Conservation (phyloP, 1,140 invertebrate species). For the Philaenus spumarius region DNA sequence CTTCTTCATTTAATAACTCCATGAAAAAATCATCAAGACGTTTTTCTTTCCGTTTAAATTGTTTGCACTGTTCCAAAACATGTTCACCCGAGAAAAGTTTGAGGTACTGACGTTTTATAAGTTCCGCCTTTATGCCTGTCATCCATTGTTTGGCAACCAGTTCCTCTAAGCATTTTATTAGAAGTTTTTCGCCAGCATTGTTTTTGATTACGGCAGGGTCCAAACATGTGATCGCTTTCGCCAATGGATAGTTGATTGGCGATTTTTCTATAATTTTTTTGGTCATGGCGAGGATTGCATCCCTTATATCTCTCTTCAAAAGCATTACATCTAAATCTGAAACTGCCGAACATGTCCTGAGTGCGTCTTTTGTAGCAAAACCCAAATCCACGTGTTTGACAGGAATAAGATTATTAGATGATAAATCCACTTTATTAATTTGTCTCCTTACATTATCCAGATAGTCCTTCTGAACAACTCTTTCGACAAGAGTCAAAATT, state of each 20-base stretch:
- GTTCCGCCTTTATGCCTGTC: not conserved
- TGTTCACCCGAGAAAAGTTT: not conserved
- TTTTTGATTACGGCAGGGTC: conserved; percentile 1
- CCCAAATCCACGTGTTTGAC: not conserved
- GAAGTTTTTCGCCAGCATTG: not conserved
- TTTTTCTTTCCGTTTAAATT: not conserved
- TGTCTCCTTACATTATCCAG: not conserved
- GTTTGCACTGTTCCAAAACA: not conserved
- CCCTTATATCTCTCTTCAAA: not conserved
- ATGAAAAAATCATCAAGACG: conserved; percentile 13
- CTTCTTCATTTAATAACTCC: conserved; percentile 17
- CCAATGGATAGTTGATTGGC: conserved; percentile 7
- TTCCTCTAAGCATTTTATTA: not conserved
- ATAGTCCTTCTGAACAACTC: not conserved
- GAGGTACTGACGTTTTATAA: not conserved
- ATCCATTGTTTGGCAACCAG: not conserved
- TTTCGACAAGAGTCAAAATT: not conserved
- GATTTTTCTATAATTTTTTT: conserved; percentile 8
- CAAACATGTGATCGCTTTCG: conserved; percentile 10
- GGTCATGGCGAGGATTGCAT: not conserved
- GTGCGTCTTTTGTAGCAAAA: not conserved
- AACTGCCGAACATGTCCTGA: not conserved
- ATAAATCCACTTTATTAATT: not conserved
- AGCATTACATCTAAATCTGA: not conserved
- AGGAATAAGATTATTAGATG: not conserved